Evolutionary conservation across 2,113 vertebrate species (phyloP), one percentile per base, ranked within the genome.

Genomic region (Manacus vitellinus): DNA sequence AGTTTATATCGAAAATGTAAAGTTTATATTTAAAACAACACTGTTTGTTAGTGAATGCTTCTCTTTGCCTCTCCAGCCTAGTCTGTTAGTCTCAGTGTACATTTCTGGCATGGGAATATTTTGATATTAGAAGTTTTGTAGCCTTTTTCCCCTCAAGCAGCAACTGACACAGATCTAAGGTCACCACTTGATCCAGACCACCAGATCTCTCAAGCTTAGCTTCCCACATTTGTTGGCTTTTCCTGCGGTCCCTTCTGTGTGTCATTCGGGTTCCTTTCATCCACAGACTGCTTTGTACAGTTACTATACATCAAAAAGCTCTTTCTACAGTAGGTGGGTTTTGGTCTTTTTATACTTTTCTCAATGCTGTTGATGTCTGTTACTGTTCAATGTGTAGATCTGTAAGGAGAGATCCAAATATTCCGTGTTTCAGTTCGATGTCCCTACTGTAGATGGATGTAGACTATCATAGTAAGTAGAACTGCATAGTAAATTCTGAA

Each of bases 261-360:
- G 67, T 89, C 95, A 74, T 84, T 66, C 78, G 14, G 3, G 37
- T 83, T 92, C 90, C 94, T 74, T 76, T 59, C 81, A 85, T 23
- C 71, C 94, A 96, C 93, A 96, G 94, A 94, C 97, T 89, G 95
- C 97, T 96, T 92, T 97, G 96, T 97, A 98, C 95, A 97, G 90
- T 96, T 94, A 74, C 85, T 94, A 96, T n/a, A 94, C 97, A 97
- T 97, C 95, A 74, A 95, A 97, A 93, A 97, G 79, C 94, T 96
- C 97, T 97, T 98, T 98, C 98, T 98, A 97, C 97, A 97, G 97
- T 97, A 98, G 97, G 97, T 97, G 97, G 97, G 96, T 97, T 97
- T 97, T 97, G 97, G 97, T 98, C 98, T 98, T 98, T 98, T 98
- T 98, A 98, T 97, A 98, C 97, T 97, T 98, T 98, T 98, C 97